Base-by-base conservation (phyloP, 2,888 invertebrate genomes). In the Cheilosia urbana region DNA sequence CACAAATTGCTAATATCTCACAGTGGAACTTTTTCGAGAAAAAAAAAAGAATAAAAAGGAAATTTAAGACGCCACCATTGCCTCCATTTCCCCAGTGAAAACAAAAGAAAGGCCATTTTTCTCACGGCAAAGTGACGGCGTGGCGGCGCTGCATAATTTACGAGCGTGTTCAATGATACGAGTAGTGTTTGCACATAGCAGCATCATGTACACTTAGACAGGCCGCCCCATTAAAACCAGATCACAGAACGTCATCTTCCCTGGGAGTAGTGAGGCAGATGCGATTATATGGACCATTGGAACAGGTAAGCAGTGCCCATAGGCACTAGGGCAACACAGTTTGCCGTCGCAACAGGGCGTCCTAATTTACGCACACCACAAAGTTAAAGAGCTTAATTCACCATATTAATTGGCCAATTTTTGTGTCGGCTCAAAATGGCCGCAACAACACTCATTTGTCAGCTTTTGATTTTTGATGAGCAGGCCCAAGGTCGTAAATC, bases 1-100 rank as follows among this genome's bases (percentile, higher is more conserved):
- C 66, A 85, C 51, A 85, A 76, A 80, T 72, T 63, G 80, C 57
- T 76, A 72, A 80, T 76, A 81, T 81, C 76, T 72, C 80, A 80
- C 72, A 72, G 72, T 72, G 66, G 47, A 57, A 73, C 66, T 68
- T 62, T 77, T 55, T 62, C 3, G 3, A 30, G 6, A 55, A n/a
- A 13, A 45, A 45, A 30, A 51, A 37, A 15, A 47, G 19, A 47
- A 42, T 4, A 73, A 66, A 63, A 51, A 66, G 66, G 62, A 80
- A 85, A 80, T 47, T 85, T 68, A 37, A 45, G 58, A 58, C n/a
- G 15, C 62, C 72, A 49, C 47, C 58, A 58, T 34, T 19, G 2
- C 11, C 19, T 13, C 51, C 55, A 37, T 66, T 49, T 42, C 45
- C 57, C 45, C 13, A 42, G 51, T 40, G 58, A 57, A 53, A 51